phyloP scores from a whole-genome alignment of 2,888 invertebrate genomes.

The Sinotaia quadrata region DNA sequence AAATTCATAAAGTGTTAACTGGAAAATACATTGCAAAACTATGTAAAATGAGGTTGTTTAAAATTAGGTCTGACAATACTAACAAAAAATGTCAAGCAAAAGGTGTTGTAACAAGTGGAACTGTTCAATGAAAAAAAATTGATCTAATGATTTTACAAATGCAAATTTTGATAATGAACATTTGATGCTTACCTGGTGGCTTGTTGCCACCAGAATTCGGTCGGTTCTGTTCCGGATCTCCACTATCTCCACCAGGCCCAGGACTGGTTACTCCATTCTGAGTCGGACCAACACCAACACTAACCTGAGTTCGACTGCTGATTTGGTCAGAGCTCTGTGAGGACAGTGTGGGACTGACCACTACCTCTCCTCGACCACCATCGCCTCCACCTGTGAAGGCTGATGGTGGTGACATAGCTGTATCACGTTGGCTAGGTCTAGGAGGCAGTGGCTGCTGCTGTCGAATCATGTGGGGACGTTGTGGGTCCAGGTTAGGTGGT shows the following conservation, averaged over 20 bases:
- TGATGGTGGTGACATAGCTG: neutral
- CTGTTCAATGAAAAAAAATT: too few relatives aligned
- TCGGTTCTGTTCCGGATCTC: constrained; percentile 38
- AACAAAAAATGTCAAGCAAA: too few relatives aligned
- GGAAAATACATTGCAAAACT: too few relatives aligned
- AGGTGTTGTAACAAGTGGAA: too few relatives aligned
- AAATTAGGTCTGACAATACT: too few relatives aligned
- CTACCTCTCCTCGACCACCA: neutral
- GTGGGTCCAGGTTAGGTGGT: constrained; percentile 45
- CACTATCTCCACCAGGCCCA: constrained; percentile 17
- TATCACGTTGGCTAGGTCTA: constrained; percentile 26
- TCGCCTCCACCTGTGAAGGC: neutral
- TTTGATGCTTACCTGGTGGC: constrained; percentile 56
- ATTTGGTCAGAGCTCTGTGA: constrained; percentile 41
- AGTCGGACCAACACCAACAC: constrained; percentile 41
- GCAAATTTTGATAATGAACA: too few relatives aligned
- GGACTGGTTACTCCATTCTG: constrained; percentile 39
- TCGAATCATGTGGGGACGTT: constrained; percentile 44
- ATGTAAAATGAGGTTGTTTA: too few relatives aligned
- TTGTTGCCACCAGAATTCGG: constrained; percentile 55
- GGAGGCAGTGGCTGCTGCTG: constrained; percentile 53
- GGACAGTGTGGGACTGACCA: constrained; percentile 32
- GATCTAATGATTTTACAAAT: too few relatives aligned
- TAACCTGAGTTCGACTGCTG: constrained; percentile 45
- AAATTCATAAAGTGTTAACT: too few relatives aligned